Evolutionary conservation across 2,113 vertebrate species (phyloP).

Genomic region (Esox niger): DNA sequence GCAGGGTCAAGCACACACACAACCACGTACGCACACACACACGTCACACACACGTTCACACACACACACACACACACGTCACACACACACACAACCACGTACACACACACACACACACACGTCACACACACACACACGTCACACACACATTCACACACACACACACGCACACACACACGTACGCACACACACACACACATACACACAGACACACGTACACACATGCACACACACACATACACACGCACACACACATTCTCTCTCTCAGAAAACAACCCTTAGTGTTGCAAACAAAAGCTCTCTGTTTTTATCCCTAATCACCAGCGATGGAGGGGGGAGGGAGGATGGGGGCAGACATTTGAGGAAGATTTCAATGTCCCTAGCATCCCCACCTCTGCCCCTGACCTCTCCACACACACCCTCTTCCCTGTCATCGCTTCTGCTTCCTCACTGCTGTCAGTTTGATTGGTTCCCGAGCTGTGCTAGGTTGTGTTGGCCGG

Average conservation of each 20-base stretch:
- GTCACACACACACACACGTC: neutral
- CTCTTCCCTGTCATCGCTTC: neutral
- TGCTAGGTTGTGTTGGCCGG: too few species aligned
- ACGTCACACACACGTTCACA: neutral
- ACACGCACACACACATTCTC: constrained; percentile 6
- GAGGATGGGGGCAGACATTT: neutral
- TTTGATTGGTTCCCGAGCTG: constrained; percentile 12
- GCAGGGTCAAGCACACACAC: constrained; percentile 11
- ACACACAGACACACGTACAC: neutral
- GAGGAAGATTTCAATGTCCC: constrained; percentile 4
- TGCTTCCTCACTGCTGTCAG: neutral
- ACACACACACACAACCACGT: too few species aligned
- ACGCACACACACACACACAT: constrained; percentile 13
- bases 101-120: neutral
- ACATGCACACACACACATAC: neutral
- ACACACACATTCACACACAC: neutral
- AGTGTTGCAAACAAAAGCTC: constrained; percentile 23
- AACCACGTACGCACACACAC: neutral
- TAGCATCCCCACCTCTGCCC: too few species aligned
- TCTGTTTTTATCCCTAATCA: constrained; percentile 10
- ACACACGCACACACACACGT: constrained; percentile 8
- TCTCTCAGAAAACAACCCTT: constrained; percentile 3
- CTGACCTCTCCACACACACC: neutral
- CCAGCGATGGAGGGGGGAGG: neutral
- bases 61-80: neutral